phyloP scores from a whole-genome alignment of 2,113 vertebrate genomes.

The Bolborhynchus lineola region DNA sequence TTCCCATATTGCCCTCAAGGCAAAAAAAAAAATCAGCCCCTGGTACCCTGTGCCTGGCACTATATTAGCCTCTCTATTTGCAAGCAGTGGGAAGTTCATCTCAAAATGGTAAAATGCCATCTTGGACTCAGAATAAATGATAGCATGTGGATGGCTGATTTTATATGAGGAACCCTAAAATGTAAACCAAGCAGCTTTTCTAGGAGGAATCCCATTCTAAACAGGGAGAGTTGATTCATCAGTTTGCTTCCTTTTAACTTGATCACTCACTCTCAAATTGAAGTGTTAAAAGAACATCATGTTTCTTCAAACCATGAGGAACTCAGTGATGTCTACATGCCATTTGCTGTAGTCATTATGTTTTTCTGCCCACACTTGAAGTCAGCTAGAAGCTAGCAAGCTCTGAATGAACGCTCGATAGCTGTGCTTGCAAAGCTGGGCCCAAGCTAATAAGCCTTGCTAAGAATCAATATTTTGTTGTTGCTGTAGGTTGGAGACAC shows the following conservation, averaged over 20 bases:
- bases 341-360: background rate
- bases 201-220: slow-evolving; percentile 4
- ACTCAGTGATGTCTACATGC: background rate
- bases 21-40: background rate
- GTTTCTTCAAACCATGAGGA: slow-evolving; percentile 13
- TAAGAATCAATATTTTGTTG: background rate
- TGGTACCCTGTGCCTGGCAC: background rate
- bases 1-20: background rate
- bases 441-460: background rate
- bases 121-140: background rate
- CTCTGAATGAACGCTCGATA: background rate
- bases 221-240: background rate
- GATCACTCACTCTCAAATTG: background rate
- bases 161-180: background rate
- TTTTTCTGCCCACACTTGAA: background rate
- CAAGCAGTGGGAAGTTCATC: background rate
- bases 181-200: background rate
- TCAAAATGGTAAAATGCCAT: background rate
- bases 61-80: background rate
- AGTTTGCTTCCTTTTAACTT: slow-evolving; percentile 27
- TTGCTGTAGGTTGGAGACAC: background rate
- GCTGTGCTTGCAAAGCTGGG: background rate
- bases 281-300: slow-evolving; percentile 20
- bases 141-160: background rate
- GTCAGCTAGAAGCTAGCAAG: background rate